phyloP scores from a whole-genome alignment of 2,797 vertebrate genomes.

The Neostethus bicornis region DNA sequence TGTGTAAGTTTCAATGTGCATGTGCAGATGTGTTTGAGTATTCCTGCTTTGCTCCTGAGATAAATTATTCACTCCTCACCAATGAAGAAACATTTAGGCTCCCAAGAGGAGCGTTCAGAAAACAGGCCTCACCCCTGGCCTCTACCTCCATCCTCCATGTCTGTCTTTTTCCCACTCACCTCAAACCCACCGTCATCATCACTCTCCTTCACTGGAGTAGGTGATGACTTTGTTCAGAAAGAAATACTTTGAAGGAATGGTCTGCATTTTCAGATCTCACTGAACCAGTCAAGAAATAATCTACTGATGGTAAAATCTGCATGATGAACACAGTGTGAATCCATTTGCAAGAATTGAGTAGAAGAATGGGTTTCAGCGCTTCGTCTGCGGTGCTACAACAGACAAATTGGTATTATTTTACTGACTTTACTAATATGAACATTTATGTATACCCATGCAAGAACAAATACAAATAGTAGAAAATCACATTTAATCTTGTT shows the following conservation, averaged over 20 bases:
- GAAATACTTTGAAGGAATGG: not conserved
- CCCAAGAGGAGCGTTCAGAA: slow-evolving; percentile 76
- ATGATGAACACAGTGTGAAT: slow-evolving; percentile 27
- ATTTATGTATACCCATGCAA: slow-evolving; percentile 35
- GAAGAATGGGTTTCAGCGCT: slow-evolving; percentile 18
- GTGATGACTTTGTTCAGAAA: slow-evolving; percentile 13
- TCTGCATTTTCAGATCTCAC: slow-evolving; percentile 35
- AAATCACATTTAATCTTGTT: slow-evolving; percentile 44
- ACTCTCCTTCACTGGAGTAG: slow-evolving; percentile 22
- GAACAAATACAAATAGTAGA: slow-evolving; percentile 22
- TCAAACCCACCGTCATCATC: slow-evolving; percentile 25
- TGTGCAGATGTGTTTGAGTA: slow-evolving; percentile 35
- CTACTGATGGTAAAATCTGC: slow-evolving; percentile 31
- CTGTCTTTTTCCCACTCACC: slow-evolving; percentile 16
- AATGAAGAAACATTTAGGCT: slow-evolving; percentile 84
- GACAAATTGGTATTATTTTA: slow-evolving; percentile 55
- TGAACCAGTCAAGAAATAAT: slow-evolving; percentile 53
- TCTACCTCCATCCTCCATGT: slow-evolving; percentile 33
- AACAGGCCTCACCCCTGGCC: slow-evolving; percentile 61
- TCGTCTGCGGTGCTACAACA: slow-evolving; percentile 28
- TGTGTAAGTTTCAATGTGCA: slow-evolving; percentile 15
- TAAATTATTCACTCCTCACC: slow-evolving; percentile 88
- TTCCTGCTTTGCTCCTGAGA: slow-evolving; percentile 71
- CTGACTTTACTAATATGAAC: slow-evolving; percentile 18
- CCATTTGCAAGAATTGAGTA: slow-evolving; percentile 49